Evolutionary conservation across 2,888 invertebrate genomes (phyloP).

Genomic region (Lypha dubia): DNA sequence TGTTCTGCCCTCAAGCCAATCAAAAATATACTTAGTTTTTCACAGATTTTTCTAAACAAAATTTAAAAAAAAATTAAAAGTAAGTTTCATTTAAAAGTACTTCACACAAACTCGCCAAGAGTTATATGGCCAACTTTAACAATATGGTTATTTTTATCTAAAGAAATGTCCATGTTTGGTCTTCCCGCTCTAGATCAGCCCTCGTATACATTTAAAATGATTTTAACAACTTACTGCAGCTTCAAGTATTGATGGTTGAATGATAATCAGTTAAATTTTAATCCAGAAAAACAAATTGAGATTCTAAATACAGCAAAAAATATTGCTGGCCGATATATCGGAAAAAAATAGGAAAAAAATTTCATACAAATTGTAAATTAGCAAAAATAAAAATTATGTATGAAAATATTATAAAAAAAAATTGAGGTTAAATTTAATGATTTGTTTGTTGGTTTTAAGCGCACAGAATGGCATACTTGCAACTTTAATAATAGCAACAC

Average conservation of each 20-base stretch:
- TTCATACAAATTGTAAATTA: slow-evolving; percentile 29
- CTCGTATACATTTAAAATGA: slow-evolving; percentile 3
- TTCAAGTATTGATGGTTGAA: background rate
- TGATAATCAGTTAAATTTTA: slow-evolving; percentile 22
- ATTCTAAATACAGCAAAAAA: slow-evolving; percentile 14
- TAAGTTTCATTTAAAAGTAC: too few relatives aligned
- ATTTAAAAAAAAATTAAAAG: too few relatives aligned
- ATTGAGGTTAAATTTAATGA: slow-evolving; percentile 53
- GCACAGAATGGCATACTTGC: background rate
- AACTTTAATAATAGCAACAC: slow-evolving; percentile 14
- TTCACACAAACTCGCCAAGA: too few relatives aligned
- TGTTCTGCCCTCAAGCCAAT: too few relatives aligned
- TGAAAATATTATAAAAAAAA: background rate
- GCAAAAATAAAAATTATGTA: slow-evolving; percentile 11
- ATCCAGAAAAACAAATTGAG: background rate
- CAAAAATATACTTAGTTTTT: too few relatives aligned
- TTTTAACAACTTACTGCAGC: background rate
- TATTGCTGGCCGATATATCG: slow-evolving; percentile 18
- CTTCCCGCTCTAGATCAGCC: background rate
- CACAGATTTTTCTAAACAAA: too few relatives aligned
- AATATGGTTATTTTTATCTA: too few relatives aligned
- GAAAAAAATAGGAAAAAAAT: slow-evolving; percentile 9
- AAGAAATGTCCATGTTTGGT: too few relatives aligned
- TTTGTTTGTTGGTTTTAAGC: slow-evolving; percentile 11
- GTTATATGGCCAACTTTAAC: too few relatives aligned